Percentiles rank a stretch among this genome's conserved stretches.
Evolutionary conservation across 1,140 invertebrate species (phyloP).

Genomic region (Vanessa atalanta): DNA sequence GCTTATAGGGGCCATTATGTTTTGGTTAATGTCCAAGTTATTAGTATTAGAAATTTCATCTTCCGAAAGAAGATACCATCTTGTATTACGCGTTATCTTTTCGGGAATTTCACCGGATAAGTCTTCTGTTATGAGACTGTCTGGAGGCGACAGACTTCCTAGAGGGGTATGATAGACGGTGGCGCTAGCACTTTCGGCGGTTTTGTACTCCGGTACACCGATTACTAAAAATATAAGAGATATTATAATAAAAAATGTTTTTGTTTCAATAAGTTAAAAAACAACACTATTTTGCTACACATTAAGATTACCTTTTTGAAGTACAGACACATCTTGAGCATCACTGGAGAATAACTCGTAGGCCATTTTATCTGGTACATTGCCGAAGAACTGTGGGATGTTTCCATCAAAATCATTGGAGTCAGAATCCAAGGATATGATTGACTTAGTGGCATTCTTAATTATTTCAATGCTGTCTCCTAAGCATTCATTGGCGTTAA

Average conservation of each 20-base stretch:
- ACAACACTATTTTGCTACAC: background rate
- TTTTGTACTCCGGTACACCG: background rate
- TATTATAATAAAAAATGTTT: background rate
- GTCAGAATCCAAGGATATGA: constrained; percentile 53
- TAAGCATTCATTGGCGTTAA: constrained; percentile 65
- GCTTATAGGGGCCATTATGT: constrained; percentile 14
- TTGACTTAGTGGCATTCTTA: constrained; percentile 46
- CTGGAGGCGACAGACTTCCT: constrained; percentile 34
- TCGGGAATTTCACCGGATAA: constrained; percentile 50
- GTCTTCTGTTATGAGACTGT: constrained; percentile 71
- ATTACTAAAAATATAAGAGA: constrained; percentile 8
- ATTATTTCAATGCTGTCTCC: constrained; percentile 62
- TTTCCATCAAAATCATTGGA: constrained; percentile 35
- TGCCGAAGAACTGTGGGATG: background rate
- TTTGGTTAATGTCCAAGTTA: constrained; percentile 33
- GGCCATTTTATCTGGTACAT: constrained; percentile 12
- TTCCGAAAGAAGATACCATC: constrained; percentile 69
- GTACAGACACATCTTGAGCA: constrained; percentile 34
- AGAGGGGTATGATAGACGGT: constrained; percentile 36
- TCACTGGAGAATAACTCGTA: constrained; percentile 31
- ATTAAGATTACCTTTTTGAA: constrained; percentile 26
- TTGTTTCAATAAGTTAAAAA: background rate
- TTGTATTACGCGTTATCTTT: constrained; percentile 28
- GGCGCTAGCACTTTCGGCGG: background rate
- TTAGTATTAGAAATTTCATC: constrained; percentile 60